Evolutionary conservation across 2,113 vertebrate species (phyloP).

Genomic region (Bubalus kerabau): DNA sequence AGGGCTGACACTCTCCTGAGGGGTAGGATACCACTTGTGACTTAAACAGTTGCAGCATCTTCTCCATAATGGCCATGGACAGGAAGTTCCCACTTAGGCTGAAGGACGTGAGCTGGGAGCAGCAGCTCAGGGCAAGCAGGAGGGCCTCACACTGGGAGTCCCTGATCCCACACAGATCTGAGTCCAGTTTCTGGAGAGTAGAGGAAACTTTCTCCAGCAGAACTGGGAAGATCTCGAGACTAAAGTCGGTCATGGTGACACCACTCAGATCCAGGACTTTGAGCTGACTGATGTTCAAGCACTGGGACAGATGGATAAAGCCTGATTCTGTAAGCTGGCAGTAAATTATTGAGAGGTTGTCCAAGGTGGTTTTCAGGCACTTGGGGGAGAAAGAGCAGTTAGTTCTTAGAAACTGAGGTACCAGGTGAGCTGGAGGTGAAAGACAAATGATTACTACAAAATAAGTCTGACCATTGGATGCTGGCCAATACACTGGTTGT

Average conservation of each 20-base stretch:
- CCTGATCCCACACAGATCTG: too few relatives aligned
- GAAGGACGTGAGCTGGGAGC: too few relatives aligned
- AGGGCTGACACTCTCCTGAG: too few relatives aligned
- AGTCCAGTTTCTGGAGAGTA: too few relatives aligned
- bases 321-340: not conserved
- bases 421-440: not conserved
- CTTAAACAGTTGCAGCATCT: too few relatives aligned
- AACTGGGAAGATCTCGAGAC: not conserved
- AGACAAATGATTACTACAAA: not conserved
- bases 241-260: not conserved
- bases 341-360: not conserved
- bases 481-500: not conserved
- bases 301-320: not conserved
- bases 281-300: not conserved
- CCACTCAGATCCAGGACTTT: not conserved
- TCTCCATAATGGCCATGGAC: too few relatives aligned
- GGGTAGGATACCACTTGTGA: too few relatives aligned
- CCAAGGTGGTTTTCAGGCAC: not conserved
- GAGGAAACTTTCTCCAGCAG: not conserved
- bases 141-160: too few relatives aligned
- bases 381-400: not conserved
- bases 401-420: not conserved
- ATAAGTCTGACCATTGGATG: not conserved
- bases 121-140: too few relatives aligned
- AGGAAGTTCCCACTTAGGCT: too few relatives aligned